These are phyloP conservation scores for Scelioninae gen. 1 DNA, from an alignment of 2,888 invertebrate species.

Conservation along the genomic window DNA sequence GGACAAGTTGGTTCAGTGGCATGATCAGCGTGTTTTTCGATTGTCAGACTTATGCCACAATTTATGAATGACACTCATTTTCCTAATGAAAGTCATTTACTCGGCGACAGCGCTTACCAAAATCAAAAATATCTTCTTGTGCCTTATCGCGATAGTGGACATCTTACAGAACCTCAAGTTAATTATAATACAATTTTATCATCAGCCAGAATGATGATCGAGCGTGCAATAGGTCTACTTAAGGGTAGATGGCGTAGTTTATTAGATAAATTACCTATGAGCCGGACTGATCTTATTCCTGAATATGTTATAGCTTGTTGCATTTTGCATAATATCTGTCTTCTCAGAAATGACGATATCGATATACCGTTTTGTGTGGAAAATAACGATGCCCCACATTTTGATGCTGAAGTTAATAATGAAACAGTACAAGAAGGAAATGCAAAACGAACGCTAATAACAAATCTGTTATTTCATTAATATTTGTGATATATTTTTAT, in stretches of 20 bases:
- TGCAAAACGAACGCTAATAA: too few species aligned
- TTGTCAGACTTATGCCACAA: constrained; percentile 29
- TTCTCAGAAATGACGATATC: not conserved
- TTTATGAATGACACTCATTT: not conserved
- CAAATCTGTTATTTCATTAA: too few species aligned
- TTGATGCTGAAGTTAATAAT: too few species aligned
- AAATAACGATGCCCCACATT: too few species aligned
- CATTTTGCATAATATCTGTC: constrained; percentile 29
- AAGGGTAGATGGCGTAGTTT: constrained; percentile 18
- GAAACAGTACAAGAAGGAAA: too few species aligned
- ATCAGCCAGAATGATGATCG: constrained; percentile 27
- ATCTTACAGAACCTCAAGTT: constrained; percentile 25
- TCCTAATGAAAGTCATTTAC: constrained; percentile 12
- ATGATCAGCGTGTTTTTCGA: constrained; percentile 45
- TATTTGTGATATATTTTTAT: too few species aligned
- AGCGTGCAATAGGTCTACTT: constrained; percentile 43
- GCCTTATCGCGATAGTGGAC: constrained; percentile 45
- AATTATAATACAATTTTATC: constrained; percentile 29
- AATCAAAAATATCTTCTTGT: constrained; percentile 5
- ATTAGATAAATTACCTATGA: constrained; percentile 40
- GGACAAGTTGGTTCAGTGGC: constrained; percentile 42
- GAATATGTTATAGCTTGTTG: constrained; percentile 12
- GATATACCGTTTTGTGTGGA: not conserved
- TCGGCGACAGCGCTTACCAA: constrained; percentile 35
- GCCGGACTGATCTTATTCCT: constrained; percentile 29